Conservation (phyloP, 2,113 vertebrate species). For the Pseudorectes ferrugineus region DNA sequence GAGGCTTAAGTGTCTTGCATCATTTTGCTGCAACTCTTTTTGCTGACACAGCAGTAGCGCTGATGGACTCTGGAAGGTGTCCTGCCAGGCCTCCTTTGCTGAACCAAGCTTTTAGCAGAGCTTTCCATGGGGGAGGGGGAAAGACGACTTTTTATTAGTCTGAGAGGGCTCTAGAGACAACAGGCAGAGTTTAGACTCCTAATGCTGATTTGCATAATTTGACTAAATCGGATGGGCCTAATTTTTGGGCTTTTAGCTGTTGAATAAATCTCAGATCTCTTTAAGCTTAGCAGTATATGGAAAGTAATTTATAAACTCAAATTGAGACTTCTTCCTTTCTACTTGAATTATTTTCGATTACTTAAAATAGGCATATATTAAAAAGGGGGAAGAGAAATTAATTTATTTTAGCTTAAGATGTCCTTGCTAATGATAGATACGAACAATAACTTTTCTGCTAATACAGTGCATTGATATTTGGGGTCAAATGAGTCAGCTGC, state of each 20-base stretch:
- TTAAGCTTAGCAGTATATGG: background rate
- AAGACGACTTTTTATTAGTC: background rate
- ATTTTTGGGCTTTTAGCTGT: background rate
- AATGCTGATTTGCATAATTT: slow-evolving; percentile 48
- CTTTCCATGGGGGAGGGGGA: background rate
- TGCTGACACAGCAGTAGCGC: slow-evolving; percentile 27
- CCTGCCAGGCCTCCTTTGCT: slow-evolving; percentile 37
- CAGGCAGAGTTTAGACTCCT: background rate
- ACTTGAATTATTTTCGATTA: background rate
- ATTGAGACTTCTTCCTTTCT: background rate
- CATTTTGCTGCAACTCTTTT: slow-evolving; percentile 13
- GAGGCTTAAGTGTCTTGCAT: slow-evolving; percentile 32
- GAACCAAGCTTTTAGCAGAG: background rate
- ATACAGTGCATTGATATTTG: background rate
- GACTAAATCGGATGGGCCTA: background rate
- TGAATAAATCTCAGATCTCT: background rate
- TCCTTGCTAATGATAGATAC: background rate
- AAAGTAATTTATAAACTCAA: background rate
- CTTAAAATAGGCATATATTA: background rate
- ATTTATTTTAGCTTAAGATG: background rate
- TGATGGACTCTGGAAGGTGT: slow-evolving; percentile 44
- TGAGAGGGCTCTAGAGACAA: slow-evolving; percentile 14
- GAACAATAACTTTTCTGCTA: background rate
- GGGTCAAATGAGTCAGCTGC: background rate
- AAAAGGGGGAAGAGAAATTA: background rate